These are phyloP conservation scores for Onychorhynchus coronatus DNA, from an alignment of 2,113 vertebrate genomes.

Conservation along the genomic window DNA sequence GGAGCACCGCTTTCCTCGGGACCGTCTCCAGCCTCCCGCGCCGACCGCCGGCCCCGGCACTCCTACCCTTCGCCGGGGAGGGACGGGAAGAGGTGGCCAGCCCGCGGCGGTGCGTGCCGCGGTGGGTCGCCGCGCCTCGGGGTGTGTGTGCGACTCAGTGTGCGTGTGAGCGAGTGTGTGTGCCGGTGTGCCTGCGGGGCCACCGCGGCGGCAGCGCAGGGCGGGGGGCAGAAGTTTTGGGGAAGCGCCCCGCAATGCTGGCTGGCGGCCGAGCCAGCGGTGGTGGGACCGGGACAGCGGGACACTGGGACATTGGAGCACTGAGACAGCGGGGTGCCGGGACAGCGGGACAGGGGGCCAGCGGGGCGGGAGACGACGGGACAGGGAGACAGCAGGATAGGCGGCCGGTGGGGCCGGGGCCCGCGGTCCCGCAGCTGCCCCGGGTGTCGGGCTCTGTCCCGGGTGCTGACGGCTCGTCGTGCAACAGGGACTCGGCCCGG, in stretches of 20 bases:
- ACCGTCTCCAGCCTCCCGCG: background rate
- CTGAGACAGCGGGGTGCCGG: background rate
- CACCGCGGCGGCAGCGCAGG: background rate
- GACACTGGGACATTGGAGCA: background rate
- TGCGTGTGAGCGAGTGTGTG: background rate
- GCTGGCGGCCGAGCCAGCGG: background rate
- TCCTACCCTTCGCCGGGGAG: background rate
- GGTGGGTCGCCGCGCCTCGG: background rate
- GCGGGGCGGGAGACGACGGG: background rate
- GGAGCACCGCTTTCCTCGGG: background rate
- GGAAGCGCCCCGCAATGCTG: background rate
- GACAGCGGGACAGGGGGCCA: background rate
- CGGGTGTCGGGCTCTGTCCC: conserved; percentile 58
- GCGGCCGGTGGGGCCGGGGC: background rate
- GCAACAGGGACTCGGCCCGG: background rate
- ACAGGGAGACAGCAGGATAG: background rate
- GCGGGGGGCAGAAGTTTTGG: conserved; percentile 20
- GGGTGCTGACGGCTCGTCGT: conserved; percentile 61
- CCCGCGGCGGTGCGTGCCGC: background rate
- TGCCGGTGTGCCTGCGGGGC: background rate
- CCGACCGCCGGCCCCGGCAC: background rate
- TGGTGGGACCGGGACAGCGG: background rate
- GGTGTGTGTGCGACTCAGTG: background rate
- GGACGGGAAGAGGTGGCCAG: background rate
- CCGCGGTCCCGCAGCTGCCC: background rate